Evolutionary conservation across 2,113 vertebrate species (phyloP), one percentile per base, ranked within the genome.

Genomic region (Monopterus albus): DNA sequence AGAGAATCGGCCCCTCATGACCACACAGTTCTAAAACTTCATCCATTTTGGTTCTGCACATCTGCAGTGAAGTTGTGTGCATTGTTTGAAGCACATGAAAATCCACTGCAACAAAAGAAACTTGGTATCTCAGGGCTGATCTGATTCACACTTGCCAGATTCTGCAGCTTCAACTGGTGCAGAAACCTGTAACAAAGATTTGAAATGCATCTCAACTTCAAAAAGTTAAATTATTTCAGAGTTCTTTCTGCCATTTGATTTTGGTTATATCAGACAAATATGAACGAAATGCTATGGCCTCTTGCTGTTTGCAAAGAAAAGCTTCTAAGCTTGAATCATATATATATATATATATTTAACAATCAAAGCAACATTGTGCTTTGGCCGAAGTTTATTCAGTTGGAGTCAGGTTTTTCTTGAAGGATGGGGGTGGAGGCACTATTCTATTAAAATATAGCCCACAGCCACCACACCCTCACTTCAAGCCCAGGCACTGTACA

Each of bases 251-350:
- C n/a, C n/a, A n/a, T n/a, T n/a, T n/a, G n/a, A n/a, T n/a, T n/a
- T n/a, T n/a, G n/a, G n/a, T n/a, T 15, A 29, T 29, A 21, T 2
- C 12, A 28, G 8, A 35, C 0, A 1, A 14, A 2, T 38, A 63
- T 39, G 20, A 55, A 40, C 57, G 21, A 63, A 43, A 67, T n/a
- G 10, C 1, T 35, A 15, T 2, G 1, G 33, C 9, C 65, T 86
- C 79, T n/a, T n/a, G n/a, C n/a, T n/a, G n/a, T n/a, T n/a, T n/a
- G n/a, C n/a, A n/a, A n/a, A n/a, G n/a, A n/a, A n/a, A n/a, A n/a
- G n/a, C n/a, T n/a, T n/a, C n/a, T n/a, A n/a, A n/a, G n/a, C n/a
- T n/a, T n/a, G n/a, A n/a, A n/a, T n/a, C n/a, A n/a, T n/a, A n/a
- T n/a, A n/a, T n/a, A n/a, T n/a, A n/a, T n/a, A n/a, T n/a, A n/a